Percentiles rank a stretch among this genome's conserved stretches.
phyloP scores from a whole-genome alignment of 2,797 vertebrate species.

The Cryptoprocta ferox region DNA sequence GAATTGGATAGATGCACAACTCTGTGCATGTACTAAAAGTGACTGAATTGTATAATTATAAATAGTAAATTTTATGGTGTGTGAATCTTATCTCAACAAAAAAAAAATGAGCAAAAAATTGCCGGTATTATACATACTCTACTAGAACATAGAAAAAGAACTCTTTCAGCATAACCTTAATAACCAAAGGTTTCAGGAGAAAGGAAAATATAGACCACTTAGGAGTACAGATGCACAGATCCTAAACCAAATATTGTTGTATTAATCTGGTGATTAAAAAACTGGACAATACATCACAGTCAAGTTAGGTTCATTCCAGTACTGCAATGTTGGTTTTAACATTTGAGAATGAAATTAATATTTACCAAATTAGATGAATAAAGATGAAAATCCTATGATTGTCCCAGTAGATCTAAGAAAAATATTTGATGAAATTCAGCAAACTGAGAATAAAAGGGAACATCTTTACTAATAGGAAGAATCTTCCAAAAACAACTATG shows the following conservation, averaged over 20 bases:
- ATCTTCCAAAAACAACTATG: neutral
- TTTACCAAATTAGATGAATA: neutral
- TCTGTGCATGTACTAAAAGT: neutral
- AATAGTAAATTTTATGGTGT: neutral
- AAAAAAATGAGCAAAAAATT: neutral
- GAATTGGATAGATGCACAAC: neutral
- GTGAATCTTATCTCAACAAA: neutral
- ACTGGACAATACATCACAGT: neutral
- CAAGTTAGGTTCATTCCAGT: neutral
- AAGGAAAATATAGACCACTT: neutral
- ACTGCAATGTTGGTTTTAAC: neutral
- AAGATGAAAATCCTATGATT: neutral
- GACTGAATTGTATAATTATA: neutral
- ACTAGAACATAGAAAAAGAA: neutral
- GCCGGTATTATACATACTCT: neutral
- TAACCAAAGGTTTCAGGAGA: neutral
- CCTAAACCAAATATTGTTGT: neutral
- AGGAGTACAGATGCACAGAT: neutral
- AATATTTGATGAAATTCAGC: neutral
- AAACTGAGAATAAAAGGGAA: neutral
- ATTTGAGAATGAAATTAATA: neutral
- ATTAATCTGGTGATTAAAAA: neutral
- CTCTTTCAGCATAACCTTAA: neutral
- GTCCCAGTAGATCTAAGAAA: neutral
- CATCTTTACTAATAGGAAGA: neutral